Conservation (phyloP, 2,113 vertebrate species). For the Amblyopsis rosae region DNA sequence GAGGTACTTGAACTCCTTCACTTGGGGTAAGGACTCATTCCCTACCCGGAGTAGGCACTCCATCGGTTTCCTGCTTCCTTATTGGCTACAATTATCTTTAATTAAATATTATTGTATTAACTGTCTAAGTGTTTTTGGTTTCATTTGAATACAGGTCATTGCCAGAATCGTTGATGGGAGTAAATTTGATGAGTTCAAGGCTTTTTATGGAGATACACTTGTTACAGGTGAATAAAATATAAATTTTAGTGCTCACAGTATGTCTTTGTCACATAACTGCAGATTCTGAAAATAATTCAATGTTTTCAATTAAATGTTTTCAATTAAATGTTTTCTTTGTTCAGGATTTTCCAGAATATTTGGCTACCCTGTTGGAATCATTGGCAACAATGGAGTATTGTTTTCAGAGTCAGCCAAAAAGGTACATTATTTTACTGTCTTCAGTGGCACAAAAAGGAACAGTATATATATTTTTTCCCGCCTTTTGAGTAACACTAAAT, state of each 20-base stretch:
- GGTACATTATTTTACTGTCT: conserved; percentile 61
- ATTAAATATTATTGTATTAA: background rate
- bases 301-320: background rate
- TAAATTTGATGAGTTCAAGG: conserved; percentile 97
- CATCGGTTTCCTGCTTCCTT: no score
- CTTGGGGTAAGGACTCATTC: no score
- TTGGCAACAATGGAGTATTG: conserved; percentile 97
- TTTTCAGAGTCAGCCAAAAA: conserved; percentile 99
- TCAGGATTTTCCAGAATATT: conserved; percentile 95
- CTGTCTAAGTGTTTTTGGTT: background rate
- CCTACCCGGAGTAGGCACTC: no score
- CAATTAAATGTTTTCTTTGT: conserved; percentile 26
- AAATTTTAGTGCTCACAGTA: background rate
- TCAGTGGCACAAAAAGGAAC: no score
- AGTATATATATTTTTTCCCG: no score
- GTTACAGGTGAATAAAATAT: conserved; percentile 84
- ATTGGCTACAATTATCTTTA: background rate
- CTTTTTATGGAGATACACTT: conserved; percentile 96
- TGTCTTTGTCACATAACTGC: background rate
- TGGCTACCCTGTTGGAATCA: conserved; percentile 94
- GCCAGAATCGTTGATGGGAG: conserved; percentile 97
- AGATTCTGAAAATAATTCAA: background rate
- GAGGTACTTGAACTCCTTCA: no score
- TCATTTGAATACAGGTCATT: conserved; percentile 83
- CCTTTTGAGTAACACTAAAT: background rate